A percentile compares a stretch with the other conserved stretches of the same genome.
Evolutionary conservation across 2,797 vertebrate genomes (phyloP).

Genomic region (Enteromius viviparus): DNA sequence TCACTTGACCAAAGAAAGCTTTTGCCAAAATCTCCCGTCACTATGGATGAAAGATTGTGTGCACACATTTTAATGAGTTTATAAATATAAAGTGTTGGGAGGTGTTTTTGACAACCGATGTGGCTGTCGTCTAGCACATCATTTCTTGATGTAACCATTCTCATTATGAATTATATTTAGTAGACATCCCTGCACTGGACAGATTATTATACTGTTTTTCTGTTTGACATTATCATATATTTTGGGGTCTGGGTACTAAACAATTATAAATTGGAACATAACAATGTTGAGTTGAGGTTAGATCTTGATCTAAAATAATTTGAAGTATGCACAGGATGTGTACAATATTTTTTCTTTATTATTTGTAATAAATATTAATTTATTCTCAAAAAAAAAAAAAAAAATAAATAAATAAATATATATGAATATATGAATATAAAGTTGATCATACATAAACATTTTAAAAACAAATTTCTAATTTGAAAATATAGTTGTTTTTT

Average conservation of each 20-base stretch:
- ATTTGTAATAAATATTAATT: neutral
- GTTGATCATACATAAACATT: neutral
- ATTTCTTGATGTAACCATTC: neutral
- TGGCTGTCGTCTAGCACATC: neutral
- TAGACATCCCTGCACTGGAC: neutral
- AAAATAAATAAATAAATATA: too few species aligned
- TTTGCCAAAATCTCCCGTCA: conserved; percentile 18
- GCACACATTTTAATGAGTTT: conserved; percentile 16
- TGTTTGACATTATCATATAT: neutral
- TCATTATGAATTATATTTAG: conserved; percentile 6
- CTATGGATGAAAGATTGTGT: conserved; percentile 19
- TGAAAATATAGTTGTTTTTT: neutral
- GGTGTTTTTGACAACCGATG: conserved; percentile 13
- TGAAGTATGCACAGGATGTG: neutral
- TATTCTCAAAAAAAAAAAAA: too few species aligned
- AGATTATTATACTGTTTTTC: neutral
- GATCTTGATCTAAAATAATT: neutral
- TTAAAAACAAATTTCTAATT: neutral
- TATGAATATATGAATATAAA: neutral
- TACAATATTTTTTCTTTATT: neutral
- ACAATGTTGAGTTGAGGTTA: neutral
- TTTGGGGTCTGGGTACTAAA: neutral
- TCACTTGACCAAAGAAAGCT: conserved; percentile 32
- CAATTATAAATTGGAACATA: neutral
- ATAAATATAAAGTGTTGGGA: conserved; percentile 25